phyloP scores from a whole-genome alignment of 2,113 vertebrate genomes.

The Mionectes macconnelli region DNA sequence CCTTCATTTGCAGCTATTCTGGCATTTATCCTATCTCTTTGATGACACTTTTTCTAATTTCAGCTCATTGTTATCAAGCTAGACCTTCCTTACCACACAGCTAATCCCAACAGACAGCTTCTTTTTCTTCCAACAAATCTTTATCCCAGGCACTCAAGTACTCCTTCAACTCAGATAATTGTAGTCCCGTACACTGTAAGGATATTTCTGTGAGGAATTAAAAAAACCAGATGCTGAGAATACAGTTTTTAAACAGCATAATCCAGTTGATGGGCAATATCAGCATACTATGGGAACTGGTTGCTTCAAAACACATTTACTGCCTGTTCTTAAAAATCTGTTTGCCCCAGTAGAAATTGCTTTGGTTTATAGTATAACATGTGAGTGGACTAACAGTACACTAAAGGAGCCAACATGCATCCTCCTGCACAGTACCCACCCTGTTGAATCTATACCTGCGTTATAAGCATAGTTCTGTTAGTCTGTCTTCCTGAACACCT shows the following conservation, averaged over 20 bases:
- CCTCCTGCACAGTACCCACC: not conserved
- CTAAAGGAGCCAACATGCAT: not conserved
- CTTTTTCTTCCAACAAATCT: not conserved
- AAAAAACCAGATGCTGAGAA: not conserved
- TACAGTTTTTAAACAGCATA: not conserved
- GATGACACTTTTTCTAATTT: not conserved
- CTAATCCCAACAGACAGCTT: not conserved
- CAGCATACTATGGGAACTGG: not conserved
- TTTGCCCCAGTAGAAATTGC: not conserved
- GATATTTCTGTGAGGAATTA: not conserved
- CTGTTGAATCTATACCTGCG: not conserved
- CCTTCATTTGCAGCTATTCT: not conserved
- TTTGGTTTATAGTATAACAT: not conserved
- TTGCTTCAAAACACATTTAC: not conserved
- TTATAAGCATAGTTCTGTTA: not conserved
- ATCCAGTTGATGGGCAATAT: not conserved
- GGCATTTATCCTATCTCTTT: not conserved
- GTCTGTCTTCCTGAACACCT: not conserved
- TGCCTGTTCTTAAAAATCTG: not conserved
- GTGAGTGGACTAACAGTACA: not conserved
- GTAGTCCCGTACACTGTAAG: not conserved
- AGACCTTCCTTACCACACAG: not conserved
- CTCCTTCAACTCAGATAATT: not conserved
- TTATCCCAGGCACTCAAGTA: not conserved
- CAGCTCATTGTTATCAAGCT: not conserved